Evolutionary conservation across 2,888 invertebrate genomes (phyloP), one percentile per base, ranked within the genome.

Genomic region (Deroplatys truncata): DNA sequence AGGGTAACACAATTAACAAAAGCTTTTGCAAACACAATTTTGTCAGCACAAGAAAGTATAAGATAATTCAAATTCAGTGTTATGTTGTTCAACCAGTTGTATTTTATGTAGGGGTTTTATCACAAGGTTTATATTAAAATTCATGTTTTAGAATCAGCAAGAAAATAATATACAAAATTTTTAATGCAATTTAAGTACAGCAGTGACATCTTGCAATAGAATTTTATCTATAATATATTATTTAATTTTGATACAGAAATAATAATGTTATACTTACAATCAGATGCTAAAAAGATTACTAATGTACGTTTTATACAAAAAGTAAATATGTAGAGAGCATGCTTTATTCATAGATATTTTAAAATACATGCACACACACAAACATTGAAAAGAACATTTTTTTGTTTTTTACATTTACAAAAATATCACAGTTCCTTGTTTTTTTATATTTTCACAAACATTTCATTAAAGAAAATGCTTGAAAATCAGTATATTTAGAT

Each of bases 381-480:
- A 84, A 88, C 88, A 88, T 29, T 84, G 88, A 88, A 88, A 88
- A 31, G 89, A 82, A 86, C 83, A 84, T 49, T 29, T 31, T 84
- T 89, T n/a, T n/a, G n/a, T 29, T 31, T 84, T 87, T 87, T 86
- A 90, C 89, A 89, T 85, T 89, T 90, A 90, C 90, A 89, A 90
- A 90, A 90, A 90, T 90, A 90, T 90, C 90, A 90, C 90, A 90
- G 90, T 84, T 88, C 86, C 72, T 85, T 72, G 82, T 86, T 72
- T 90, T 90, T 88, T 84, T n/a, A 88, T 56, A 35, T 88, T 87
- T 87, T 87, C 87, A 87, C 87, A 35, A 29, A n/a, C 84, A 83
- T 88, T 82, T 72, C 56, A 28, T 84, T 28, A 43, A 43, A 72
- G 29, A 84, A 88, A 84, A 84, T 84, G 31, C 16, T 87, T 87